A percentile compares a stretch with the other conserved stretches of the same genome.
Conservation (phyloP, 2,113 vertebrate species). For the Xyrauchen texanus region DNA sequence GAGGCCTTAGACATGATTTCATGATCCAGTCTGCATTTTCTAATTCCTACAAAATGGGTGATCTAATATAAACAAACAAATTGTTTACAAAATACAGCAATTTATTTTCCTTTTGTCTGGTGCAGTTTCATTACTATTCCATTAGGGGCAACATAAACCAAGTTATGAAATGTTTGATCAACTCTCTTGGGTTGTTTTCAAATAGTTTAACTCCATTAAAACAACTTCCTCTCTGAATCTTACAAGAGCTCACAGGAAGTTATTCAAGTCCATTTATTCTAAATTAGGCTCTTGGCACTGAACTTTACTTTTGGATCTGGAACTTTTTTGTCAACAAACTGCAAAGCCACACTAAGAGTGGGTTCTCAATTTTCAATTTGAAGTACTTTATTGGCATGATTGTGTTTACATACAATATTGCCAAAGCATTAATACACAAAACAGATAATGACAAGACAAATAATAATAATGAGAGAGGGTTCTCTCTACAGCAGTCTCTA, state of each 20-base stretch:
- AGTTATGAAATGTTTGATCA: constrained; percentile 36
- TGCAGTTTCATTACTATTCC: constrained; percentile 62
- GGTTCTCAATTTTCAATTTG: not conserved
- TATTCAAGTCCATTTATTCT: not conserved
- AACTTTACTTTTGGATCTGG: not conserved
- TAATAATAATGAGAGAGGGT: too few relatives aligned
- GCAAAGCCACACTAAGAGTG: not conserved
- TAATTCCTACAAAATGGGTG: not conserved
- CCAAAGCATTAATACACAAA: too few relatives aligned
- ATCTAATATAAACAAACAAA: not conserved
- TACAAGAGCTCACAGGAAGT: not conserved
- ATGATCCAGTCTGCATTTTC: not conserved
- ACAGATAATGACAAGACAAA: too few relatives aligned
- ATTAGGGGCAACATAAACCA: constrained; percentile 71
- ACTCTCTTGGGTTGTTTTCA: constrained; percentile 11
- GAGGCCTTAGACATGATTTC: not conserved
- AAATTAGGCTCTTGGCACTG: constrained; percentile 26
- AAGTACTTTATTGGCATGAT: too few relatives aligned
- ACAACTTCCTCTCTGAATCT: constrained; percentile 6
- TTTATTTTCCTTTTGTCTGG: not conserved
- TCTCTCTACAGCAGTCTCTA: not conserved
- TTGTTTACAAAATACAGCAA: not conserved
- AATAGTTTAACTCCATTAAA: not conserved
- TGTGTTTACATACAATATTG: too few relatives aligned
- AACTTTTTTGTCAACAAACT: constrained; percentile 16